Evolutionary conservation across 2,113 vertebrate genomes (phyloP), one percentile per base, ranked within the genome.

Genomic region (Rhinoptilus africanus): DNA sequence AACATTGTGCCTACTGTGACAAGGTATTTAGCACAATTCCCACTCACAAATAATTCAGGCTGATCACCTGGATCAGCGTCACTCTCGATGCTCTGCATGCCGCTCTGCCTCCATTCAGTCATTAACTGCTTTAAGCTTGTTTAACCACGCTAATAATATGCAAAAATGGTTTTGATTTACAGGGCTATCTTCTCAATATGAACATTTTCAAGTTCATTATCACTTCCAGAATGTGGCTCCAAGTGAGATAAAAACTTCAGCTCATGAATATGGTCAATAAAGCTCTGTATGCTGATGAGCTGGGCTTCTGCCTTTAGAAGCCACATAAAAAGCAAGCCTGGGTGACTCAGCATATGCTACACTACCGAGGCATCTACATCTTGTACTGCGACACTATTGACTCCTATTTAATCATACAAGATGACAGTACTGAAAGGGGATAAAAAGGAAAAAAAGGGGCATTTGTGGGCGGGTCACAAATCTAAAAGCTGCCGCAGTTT

Each of bases 201-300:
- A 93, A 92, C 75, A 91, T 11, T 59, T 83, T 77, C 47, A 92
- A 83, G 89, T 90, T 96, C 74, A 89, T 90, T 89, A 88, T 83
- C 85, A 64, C 85, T 94, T 95, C 47, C 11, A 90, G 79, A 96
- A 93, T 48, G 63, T 85, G 71, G 82, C 41, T 96, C 57, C 54
- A 50, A 84, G 22, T 15, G 24, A 82, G 54, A 60, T 88, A 95
- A 94, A 89, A 91, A 66, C 50, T 89, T 81, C 5, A 39, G 21
- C 60, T 96, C 80, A 79, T 96, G 89, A 96, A 95, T 80, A 89
- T 30, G 28, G 41, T 85, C 85, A 95, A 80, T 85, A 86, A 89
- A 97, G 71, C 72, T 67, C 72, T 83, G 41, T 47, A 82, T 92
- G 53, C 35, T 67, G 85, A 77, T 43, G 45, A 91, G 23, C 30